Conservation (phyloP, 1,140 invertebrate genomes). For the Calephelis nemesis region DNA sequence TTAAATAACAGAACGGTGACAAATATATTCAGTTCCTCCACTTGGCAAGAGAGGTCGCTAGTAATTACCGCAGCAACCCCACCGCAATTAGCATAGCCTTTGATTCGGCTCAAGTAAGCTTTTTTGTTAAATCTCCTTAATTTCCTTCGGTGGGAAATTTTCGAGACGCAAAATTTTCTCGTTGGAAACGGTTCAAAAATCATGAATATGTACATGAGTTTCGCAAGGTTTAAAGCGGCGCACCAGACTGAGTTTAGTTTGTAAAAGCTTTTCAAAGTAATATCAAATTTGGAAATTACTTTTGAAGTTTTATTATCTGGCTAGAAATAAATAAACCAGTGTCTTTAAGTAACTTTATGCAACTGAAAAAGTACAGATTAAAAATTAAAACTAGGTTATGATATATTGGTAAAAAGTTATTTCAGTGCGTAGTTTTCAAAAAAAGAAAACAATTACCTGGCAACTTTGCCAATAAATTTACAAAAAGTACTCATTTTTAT, state of each 20-base stretch:
- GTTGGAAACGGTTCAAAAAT: conserved; percentile 37
- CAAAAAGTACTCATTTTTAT: no score
- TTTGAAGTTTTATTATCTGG: not conserved
- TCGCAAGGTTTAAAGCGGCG: conserved; percentile 1
- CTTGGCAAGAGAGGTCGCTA: conserved; percentile 59
- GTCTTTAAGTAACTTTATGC: no score
- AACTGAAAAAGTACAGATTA: no score
- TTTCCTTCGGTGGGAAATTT: conserved; percentile 44
- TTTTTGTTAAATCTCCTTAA: conserved; percentile 70
- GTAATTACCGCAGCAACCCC: conserved; percentile 50
- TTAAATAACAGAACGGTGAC: not conserved
- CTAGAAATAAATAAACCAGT: not conserved
- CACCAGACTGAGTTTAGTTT: not conserved
- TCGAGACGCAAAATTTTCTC: conserved; percentile 33
- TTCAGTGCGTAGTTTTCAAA: no score
- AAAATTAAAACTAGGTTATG: no score
- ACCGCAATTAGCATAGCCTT: conserved; percentile 63
- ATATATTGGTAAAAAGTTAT: no score
- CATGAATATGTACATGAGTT: conserved; percentile 42
- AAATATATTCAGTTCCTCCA: conserved; percentile 47
- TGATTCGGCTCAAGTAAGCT: conserved; percentile 60
- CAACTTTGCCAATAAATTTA: no score
- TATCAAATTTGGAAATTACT: conserved; percentile 4
- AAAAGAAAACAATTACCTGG: no score
- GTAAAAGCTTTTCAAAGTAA: conserved; percentile 15